phyloP scores from a whole-genome alignment of 2,113 vertebrate genomes.

The Hiodon alosoides region DNA sequence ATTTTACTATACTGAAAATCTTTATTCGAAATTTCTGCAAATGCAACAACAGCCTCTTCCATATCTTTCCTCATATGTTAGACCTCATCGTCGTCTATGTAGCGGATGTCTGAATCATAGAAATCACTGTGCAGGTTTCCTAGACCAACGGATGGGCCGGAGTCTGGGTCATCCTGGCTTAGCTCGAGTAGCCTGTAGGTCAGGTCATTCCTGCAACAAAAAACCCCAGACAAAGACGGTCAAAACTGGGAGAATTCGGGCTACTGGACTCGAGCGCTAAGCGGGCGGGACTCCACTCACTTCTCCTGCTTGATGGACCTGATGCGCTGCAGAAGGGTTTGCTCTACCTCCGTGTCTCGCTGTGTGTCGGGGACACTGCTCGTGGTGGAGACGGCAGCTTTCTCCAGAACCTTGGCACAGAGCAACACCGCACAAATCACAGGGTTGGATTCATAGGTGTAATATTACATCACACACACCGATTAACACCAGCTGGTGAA shows the following conservation, averaged over 20 bases:
- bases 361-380: constrained; percentile 48
- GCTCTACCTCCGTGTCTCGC: constrained; percentile 57
- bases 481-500: no score
- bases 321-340: constrained; percentile 75
- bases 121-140: constrained; percentile 38
- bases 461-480: no score
- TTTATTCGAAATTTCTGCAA: no score
- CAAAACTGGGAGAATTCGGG: not conserved
- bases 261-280: not conserved
- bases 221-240: not conserved
- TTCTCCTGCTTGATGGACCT: constrained; percentile 91
- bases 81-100: constrained; percentile 60
- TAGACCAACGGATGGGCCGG: constrained; percentile 19
- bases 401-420: constrained; percentile 33
- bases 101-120: constrained; percentile 72
- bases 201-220: constrained; percentile 71
- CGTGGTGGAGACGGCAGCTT: constrained; percentile 39
- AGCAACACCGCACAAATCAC: no score
- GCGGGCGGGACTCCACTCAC: constrained; percentile 42
- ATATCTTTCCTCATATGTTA: constrained; percentile 1
- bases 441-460: no score
- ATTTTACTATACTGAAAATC: no score
- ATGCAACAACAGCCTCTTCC: not conserved
- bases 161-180: constrained; percentile 50
- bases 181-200: constrained; percentile 80